Base-by-base conservation (phyloP, 1,140 invertebrate species). In the Drosophila nikananu region DNA sequence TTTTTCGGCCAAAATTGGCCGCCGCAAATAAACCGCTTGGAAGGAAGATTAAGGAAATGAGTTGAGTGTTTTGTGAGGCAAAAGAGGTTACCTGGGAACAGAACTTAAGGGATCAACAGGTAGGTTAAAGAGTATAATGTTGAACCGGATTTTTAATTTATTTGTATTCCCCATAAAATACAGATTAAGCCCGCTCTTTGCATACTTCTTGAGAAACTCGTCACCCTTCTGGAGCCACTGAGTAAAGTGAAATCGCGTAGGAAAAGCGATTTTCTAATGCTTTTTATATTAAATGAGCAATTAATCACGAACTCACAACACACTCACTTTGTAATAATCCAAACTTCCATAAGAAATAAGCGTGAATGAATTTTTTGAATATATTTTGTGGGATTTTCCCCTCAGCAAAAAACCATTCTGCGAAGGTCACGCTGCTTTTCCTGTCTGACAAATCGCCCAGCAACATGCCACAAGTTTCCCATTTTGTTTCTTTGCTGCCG, bases 1-100 rank as follows among this genome's bases (percentile, higher is more conserved):
- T 57, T 83, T 79, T 64, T 23, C n/a, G 17, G 9, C n/a, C 52
- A 49, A 72, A 59, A 71, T 72, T 44, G 70, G 70, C 54, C 54
- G 54, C 66, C 44, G 52, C 70, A 51, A 71, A 44, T 42, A 17
- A 73, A 27, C 9, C 9, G 30, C 30, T 9, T 23, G 72, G 54
- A 23, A 35, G 61, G 19, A 63, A 41, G 13, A 17, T 30, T 8
- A 21, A 52, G 46, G 15, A 54, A 46, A 44, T 17, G 49, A 55
- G 73, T 32, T 27, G 60, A 72, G 35, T 44, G 48, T 48, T 48
- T 60, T 51, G 37, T 21, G 37, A 6, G 8, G 48, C 1, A 35
- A 12, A 0, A 35, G 12, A 35, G 15, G 27, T 51, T 51, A 27
- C 17, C n/a, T 12, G 0, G 9, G 2, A n/a, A 7, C 27, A 13